These are phyloP conservation scores for Ciconia stormi DNA, from an alignment of 2,113 vertebrate species.

Conservation along the genomic window DNA sequence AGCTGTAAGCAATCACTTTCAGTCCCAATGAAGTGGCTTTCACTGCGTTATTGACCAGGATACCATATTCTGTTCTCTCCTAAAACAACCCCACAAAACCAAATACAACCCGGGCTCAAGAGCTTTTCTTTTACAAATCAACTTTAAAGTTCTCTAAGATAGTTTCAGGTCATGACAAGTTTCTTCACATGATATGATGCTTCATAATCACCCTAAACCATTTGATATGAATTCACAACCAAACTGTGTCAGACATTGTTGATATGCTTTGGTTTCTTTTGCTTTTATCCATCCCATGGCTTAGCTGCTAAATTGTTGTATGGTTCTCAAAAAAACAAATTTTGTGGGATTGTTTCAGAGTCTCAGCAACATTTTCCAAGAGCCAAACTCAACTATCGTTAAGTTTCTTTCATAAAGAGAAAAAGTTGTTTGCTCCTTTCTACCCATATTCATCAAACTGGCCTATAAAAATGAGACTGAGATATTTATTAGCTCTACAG, in stretches of 20 bases:
- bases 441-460: neutral
- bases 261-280: neutral
- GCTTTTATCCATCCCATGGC: neutral
- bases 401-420: neutral
- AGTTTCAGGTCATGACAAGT: neutral
- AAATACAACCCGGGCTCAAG: neutral
- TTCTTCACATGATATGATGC: neutral
- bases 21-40: neutral
- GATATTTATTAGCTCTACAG: neutral
- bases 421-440: neutral
- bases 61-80: neutral
- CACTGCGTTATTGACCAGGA: rapidly evolving
- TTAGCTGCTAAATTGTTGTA: neutral
- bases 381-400: neutral
- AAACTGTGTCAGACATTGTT: neutral
- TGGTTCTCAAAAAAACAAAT: neutral
- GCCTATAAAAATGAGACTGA: neutral
- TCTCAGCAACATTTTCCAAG: neutral
- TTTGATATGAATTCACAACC: neutral
- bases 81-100: neutral
- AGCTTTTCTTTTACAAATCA: neutral
- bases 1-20: neutral
- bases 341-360: neutral
- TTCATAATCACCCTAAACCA: neutral
- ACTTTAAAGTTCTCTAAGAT: neutral